Conservation (phyloP, 2,113 vertebrate genomes). For the Halichoeres trimaculatus region DNA sequence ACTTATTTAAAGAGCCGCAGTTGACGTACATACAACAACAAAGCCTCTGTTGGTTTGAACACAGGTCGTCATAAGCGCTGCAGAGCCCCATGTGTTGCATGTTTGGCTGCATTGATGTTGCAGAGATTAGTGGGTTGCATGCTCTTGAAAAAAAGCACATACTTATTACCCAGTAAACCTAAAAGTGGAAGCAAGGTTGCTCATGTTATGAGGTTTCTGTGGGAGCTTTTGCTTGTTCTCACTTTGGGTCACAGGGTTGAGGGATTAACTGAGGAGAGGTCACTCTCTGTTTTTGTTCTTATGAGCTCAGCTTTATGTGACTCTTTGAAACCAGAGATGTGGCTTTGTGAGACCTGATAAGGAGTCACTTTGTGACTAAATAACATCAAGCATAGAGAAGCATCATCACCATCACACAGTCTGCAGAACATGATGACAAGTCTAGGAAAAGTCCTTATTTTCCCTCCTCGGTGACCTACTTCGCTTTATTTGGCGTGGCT, state of each 20-base stretch:
- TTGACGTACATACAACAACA: neutral
- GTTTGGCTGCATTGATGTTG: constrained; percentile 48
- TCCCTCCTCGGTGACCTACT: neutral
- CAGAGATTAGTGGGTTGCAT: constrained; percentile 38
- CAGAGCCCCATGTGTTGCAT: neutral
- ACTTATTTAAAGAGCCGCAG: neutral
- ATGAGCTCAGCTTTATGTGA: neutral
- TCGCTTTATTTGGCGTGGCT: constrained; percentile 10
- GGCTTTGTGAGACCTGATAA: neutral
- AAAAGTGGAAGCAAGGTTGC: constrained; percentile 2
- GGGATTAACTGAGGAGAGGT: neutral
- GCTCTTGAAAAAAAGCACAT: constrained; percentile 10
- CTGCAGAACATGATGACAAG: neutral
- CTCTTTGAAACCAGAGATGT: neutral
- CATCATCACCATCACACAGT: neutral
- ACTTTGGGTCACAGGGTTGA: constrained; percentile 26
- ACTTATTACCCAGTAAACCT: constrained; percentile 35
- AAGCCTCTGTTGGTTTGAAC: constrained; percentile 6
- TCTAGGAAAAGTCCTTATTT: neutral
- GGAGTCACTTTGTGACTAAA: neutral
- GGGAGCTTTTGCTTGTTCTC: constrained; percentile 43
- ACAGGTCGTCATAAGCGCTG: neutral
- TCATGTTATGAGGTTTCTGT: constrained; percentile 34
- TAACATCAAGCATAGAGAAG: neutral
- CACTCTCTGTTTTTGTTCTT: neutral